Conservation (phyloP, 37 sponge, comb jelly and placozoan species). For the Axinella damicornis region DNA sequence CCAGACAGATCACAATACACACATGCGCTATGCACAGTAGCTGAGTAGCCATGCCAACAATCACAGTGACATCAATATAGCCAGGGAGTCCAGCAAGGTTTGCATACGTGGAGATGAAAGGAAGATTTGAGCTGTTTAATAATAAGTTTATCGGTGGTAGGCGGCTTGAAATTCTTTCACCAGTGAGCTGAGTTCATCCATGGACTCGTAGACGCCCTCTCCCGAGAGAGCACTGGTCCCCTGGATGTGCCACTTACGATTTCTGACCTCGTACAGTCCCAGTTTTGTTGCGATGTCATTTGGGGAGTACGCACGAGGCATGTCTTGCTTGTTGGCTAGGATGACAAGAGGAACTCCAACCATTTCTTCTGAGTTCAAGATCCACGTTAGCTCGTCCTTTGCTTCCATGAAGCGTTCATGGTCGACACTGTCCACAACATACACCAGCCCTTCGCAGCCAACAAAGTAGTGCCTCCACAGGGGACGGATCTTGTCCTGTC, state of each 20-base stretch:
- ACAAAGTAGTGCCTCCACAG: slow-evolving; percentile 91
- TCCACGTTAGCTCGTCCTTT: slow-evolving; percentile 60
- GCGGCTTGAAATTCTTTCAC: slow-evolving; percentile 64
- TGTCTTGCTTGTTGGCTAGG: slow-evolving; percentile 88
- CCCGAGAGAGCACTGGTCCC: slow-evolving; percentile 79
- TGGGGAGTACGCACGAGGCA: slow-evolving; percentile 60
- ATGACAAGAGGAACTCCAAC: slow-evolving; percentile 76
- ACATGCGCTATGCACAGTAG: too few relatives aligned
- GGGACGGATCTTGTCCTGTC: slow-evolving; percentile 87
- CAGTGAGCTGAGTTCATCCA: slow-evolving; percentile 56
- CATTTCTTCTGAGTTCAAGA: slow-evolving; percentile 71
- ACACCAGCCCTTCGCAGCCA: slow-evolving; percentile 80
- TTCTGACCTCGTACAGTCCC: slow-evolving; percentile 48
- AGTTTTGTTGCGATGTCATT: slow-evolving; percentile 63
- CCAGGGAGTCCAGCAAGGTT: too few relatives aligned
- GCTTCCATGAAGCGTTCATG: slow-evolving; percentile 34
- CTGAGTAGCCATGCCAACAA: too few relatives aligned
- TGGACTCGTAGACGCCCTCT: slow-evolving; percentile 80
- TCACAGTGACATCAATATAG: too few relatives aligned
- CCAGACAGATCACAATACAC: too few relatives aligned
- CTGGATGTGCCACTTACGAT: slow-evolving; percentile 78
- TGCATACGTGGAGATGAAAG: too few relatives aligned
- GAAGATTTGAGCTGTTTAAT: too few relatives aligned
- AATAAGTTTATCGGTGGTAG: background rate
- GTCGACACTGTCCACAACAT: slow-evolving; percentile 84